Conservation (phyloP, 2,797 vertebrate genomes). For the Pteronotus mesoamericanus region DNA sequence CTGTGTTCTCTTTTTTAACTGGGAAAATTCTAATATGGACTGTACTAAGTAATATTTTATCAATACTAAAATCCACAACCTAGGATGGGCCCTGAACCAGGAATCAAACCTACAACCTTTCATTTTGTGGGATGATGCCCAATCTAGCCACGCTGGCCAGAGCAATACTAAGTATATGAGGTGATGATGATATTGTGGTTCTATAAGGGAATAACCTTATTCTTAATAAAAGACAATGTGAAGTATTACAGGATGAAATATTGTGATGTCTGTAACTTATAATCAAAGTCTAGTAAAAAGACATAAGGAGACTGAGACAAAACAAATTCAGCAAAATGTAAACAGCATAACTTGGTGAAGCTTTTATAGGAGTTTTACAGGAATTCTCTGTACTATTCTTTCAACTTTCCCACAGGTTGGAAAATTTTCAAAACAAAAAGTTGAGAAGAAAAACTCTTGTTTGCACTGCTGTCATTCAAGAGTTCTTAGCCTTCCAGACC, state of each 20-base stretch:
- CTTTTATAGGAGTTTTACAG: not conserved
- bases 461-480: not conserved
- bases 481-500: not conserved
- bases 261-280: not conserved
- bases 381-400: conserved; percentile 2
- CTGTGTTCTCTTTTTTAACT: not conserved
- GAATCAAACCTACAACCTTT: no score
- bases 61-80: no score
- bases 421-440: conserved; percentile 10
- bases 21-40: not conserved
- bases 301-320: not conserved
- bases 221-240: not conserved
- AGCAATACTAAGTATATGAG: not conserved
- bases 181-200: not conserved
- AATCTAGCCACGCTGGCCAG: no score
- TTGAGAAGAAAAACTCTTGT: not conserved
- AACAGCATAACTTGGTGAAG: not conserved
- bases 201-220: not conserved
- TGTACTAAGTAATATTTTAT: not conserved
- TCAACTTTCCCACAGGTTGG: not conserved
- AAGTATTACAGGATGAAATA: conserved; percentile 5
- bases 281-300: not conserved
- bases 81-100: no score
- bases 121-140: no score
- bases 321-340: not conserved